These are phyloP conservation scores for Papilio elwesi DNA, from an alignment of 2,888 invertebrate genomes.

Conservation along the genomic window DNA sequence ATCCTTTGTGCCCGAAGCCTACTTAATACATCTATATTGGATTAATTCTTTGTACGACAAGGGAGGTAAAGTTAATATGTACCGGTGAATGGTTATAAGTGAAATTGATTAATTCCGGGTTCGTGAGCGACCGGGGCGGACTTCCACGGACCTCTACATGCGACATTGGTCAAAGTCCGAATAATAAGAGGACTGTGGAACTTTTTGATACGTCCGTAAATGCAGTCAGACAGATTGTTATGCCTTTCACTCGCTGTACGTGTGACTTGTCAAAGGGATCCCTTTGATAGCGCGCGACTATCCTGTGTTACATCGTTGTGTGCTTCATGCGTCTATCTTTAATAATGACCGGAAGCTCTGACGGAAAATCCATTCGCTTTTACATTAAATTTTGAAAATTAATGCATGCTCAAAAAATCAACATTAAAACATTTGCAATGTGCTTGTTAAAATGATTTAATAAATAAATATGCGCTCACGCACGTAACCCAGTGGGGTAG, in stretches of 20 bases:
- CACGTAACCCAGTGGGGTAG: too few relatives aligned
- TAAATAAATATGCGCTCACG: too few relatives aligned
- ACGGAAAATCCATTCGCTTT: background rate
- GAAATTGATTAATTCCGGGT: constrained; percentile 65
- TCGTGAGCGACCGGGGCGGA: constrained; percentile 43
- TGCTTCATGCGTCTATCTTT: constrained; percentile 28
- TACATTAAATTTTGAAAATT: background rate
- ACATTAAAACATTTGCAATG: too few relatives aligned
- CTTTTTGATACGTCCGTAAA: constrained; percentile 65
- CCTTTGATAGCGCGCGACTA: constrained; percentile 61
- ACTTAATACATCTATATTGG: constrained; percentile 45
- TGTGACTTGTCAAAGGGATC: constrained; percentile 67
- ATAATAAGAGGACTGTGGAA: constrained; percentile 55
- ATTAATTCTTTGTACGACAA: constrained; percentile 46
- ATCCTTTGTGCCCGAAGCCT: constrained; percentile 39
- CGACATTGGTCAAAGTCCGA: constrained; percentile 69
- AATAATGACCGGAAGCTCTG: constrained; percentile 18
- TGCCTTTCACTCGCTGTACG: constrained; percentile 58
- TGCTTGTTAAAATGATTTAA: too few relatives aligned
- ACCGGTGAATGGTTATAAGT: constrained; percentile 59
- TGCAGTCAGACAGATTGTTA: constrained; percentile 63
- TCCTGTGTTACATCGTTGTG: constrained; percentile 40
- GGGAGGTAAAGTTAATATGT: constrained; percentile 54
- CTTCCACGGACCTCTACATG: constrained; percentile 48
- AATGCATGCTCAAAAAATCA: too few relatives aligned